Evolutionary conservation across 1,140 invertebrate genomes (phyloP).

Genomic region (Paraescarpia echinospica): DNA sequence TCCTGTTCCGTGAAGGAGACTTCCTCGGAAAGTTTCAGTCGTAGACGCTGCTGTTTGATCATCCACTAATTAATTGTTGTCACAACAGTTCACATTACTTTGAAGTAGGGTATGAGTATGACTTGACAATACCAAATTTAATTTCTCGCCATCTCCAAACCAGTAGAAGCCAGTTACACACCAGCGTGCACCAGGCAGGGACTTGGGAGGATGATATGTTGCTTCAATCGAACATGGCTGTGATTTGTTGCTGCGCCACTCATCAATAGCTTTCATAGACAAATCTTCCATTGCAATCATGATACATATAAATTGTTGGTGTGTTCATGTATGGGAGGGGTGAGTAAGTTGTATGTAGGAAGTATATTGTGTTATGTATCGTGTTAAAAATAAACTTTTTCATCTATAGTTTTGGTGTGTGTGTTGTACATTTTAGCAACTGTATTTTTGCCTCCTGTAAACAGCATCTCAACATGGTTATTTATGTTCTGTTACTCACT

Average conservation of each 20-base stretch:
- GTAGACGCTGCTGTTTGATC: not conserved
- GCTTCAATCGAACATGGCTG: not conserved
- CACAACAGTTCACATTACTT: not conserved
- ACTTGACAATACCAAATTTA: not conserved
- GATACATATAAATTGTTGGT: not conserved
- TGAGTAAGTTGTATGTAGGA: not conserved
- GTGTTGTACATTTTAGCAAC: not conserved
- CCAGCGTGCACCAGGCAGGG: not conserved
- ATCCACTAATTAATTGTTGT: conserved; percentile 3
- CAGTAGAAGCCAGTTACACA: not conserved
- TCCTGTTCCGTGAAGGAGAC: conserved; percentile 93
- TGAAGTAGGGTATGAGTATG: not conserved
- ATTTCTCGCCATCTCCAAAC: not conserved
- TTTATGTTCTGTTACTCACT: too few species aligned
- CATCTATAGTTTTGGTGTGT: not conserved
- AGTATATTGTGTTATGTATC: not conserved
- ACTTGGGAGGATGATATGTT: not conserved
- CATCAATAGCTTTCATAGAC: not conserved
- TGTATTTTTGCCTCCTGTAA: not conserved
- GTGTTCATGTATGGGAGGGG: not conserved
- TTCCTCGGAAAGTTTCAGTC: conserved; percentile 83
- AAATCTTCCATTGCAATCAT: not conserved
- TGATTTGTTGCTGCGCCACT: not conserved
- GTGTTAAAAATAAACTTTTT: not conserved
- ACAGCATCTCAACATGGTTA: too few species aligned